Conservation (phyloP, 2,113 vertebrate species). For the Catharus bicknelli region DNA sequence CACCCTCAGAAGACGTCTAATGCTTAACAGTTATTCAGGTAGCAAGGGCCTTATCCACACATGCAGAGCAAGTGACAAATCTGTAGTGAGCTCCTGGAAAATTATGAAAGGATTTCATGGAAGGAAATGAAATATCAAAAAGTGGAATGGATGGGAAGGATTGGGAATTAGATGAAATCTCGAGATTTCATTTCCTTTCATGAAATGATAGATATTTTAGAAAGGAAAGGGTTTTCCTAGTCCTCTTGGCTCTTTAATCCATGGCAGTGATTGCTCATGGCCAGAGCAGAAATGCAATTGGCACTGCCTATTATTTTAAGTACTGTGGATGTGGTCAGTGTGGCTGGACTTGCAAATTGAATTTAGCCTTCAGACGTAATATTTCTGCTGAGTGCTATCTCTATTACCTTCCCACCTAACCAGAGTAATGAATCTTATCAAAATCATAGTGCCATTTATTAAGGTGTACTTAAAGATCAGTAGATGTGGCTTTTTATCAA, state of each 20-base stretch:
- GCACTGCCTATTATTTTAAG: neutral
- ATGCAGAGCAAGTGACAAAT: neutral
- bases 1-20: neutral
- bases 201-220: neutral
- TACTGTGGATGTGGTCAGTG: neutral
- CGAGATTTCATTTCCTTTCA: accelerated
- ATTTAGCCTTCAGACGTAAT: neutral
- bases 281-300: neutral
- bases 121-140: neutral
- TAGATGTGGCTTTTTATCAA: neutral
- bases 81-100: neutral
- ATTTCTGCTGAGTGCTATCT: neutral
- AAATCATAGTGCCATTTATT: neutral
- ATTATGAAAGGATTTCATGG: neutral
- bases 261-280: neutral
- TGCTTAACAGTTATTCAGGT: neutral
- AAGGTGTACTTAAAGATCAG: neutral
- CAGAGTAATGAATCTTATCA: neutral
- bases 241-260: neutral
- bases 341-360: neutral
- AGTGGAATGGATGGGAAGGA: neutral
- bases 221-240: neutral
- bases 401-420: neutral
- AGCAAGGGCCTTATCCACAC: neutral
- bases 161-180: neutral